Percentiles rank a stretch among this genome's conserved stretches.
phyloP scores from a whole-genome alignment of 2,888 invertebrate genomes.

The Crocallis elinguaria region DNA sequence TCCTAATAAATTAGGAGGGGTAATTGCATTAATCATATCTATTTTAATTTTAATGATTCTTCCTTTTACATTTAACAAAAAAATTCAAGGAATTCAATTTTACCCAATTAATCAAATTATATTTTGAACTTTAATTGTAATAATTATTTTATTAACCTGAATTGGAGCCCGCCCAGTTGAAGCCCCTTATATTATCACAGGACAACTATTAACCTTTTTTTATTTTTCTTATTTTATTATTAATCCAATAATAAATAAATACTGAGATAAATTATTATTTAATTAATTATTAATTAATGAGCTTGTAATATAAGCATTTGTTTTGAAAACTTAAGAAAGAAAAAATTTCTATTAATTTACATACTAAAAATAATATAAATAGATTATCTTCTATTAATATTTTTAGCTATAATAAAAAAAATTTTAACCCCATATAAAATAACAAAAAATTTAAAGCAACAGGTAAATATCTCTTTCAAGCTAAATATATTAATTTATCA shows the following conservation, averaged over 20 bases:
- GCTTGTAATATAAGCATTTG: too few relatives aligned
- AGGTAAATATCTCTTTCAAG: too few relatives aligned
- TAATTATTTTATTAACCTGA: conserved; percentile 88
- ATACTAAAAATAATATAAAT: too few relatives aligned
- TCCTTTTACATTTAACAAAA: conserved; percentile 83
- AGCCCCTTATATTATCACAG: conserved; percentile 85
- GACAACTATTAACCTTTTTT: conserved; percentile 85
- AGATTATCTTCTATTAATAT: too few relatives aligned
- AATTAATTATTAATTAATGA: too few relatives aligned
- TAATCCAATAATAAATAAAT: too few relatives aligned
- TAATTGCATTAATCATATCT: conserved; percentile 87
- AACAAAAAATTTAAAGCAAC: too few relatives aligned
- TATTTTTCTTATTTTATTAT: conserved; percentile 86
- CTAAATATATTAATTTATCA: too few relatives aligned
- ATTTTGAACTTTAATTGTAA: conserved; percentile 84
- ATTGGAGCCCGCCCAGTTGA: conserved; percentile 89
- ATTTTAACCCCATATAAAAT: conserved; percentile 83
- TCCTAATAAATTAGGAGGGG: conserved; percentile 92
- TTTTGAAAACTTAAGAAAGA: too few relatives aligned
- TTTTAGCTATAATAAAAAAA: conserved; percentile 72
- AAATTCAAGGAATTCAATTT: conserved; percentile 85
- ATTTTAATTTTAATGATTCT: conserved; percentile 87
- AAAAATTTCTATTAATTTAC: too few relatives aligned
- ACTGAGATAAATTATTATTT: too few relatives aligned
- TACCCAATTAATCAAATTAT: conserved; percentile 85